Percentiles rank a stretch among this genome's conserved stretches.
Evolutionary conservation across 2,113 vertebrate species (phyloP).

Genomic region (Erpornis zantholeuca): DNA sequence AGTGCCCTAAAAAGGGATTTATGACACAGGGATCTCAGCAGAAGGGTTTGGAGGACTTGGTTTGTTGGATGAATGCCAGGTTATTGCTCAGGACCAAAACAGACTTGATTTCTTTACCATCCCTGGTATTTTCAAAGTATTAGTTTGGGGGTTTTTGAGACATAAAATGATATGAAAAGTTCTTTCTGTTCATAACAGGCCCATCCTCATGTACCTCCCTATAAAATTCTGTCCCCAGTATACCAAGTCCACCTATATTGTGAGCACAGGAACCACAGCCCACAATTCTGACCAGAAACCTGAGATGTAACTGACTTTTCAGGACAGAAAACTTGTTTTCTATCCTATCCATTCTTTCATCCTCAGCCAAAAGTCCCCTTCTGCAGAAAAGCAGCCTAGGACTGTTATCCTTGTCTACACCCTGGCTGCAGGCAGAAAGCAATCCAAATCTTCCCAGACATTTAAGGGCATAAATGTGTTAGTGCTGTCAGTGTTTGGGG

Average conservation of each 20-base stretch:
- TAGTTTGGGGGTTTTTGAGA: neutral
- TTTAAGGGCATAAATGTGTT: neutral
- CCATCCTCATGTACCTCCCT: fast-evolving
- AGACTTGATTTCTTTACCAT: neutral
- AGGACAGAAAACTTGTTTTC: neutral
- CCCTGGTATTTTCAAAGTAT: neutral
- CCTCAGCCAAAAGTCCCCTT: neutral
- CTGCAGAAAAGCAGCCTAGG: neutral
- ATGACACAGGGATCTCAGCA: neutral
- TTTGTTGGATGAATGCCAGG: neutral
- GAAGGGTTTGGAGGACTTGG: neutral
- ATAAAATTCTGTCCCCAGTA: neutral
- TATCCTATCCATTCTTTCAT: neutral
- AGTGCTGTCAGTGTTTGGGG: neutral
- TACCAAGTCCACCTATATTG: neutral
- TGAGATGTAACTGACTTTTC: neutral
- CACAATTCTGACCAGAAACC: neutral
- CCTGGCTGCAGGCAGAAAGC: neutral
- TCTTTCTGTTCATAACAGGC: neutral
- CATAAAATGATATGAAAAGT: neutral
- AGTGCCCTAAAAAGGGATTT: neutral
- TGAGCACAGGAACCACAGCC: neutral
- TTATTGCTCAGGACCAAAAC: neutral
- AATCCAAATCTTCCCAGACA: neutral
- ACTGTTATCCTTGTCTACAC: neutral